These are phyloP conservation scores for Priocnemis perturbator DNA, from an alignment of 2,888 invertebrate species.

Conservation along the genomic window DNA sequence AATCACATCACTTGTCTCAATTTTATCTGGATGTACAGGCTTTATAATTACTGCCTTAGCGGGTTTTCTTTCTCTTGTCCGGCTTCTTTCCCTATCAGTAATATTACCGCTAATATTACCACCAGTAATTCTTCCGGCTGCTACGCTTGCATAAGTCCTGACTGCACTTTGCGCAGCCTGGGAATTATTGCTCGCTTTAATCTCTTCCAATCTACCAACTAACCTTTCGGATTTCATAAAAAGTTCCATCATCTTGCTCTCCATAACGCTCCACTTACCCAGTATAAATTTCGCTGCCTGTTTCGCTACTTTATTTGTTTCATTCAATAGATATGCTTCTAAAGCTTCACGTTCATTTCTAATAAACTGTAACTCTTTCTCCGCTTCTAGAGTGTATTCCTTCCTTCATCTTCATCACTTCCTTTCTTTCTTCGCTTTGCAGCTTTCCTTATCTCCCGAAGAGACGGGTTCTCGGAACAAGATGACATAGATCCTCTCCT, in stretches of 20 bases:
- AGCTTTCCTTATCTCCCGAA: neutral
- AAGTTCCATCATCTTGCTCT: neutral
- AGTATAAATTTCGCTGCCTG: neutral
- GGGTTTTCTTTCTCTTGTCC: too few species aligned
- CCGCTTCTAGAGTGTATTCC: too few species aligned
- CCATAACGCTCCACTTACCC: neutral
- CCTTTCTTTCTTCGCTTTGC: neutral
- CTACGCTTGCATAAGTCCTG: neutral
- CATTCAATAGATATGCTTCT: neutral
- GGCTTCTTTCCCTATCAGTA: too few species aligned
- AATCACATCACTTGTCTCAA: neutral
- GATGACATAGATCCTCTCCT: neutral
- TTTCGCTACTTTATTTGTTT: slow-evolving; percentile 4
- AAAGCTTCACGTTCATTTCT: neutral
- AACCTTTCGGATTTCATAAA: neutral
- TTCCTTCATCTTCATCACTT: neutral
- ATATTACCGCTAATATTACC: too few species aligned
- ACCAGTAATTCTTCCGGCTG: too few species aligned
- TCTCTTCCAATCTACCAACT: too few species aligned
- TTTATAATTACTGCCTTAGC: neutral
- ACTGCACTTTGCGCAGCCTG: too few species aligned
- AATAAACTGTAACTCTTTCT: neutral
- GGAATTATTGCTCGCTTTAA: too few species aligned
- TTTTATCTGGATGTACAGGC: neutral
- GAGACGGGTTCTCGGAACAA: too few species aligned